Evolutionary conservation across 2,797 vertebrate genomes (phyloP), one percentile per base, ranked within the genome.

Genomic region (Hydrophis major): DNA sequence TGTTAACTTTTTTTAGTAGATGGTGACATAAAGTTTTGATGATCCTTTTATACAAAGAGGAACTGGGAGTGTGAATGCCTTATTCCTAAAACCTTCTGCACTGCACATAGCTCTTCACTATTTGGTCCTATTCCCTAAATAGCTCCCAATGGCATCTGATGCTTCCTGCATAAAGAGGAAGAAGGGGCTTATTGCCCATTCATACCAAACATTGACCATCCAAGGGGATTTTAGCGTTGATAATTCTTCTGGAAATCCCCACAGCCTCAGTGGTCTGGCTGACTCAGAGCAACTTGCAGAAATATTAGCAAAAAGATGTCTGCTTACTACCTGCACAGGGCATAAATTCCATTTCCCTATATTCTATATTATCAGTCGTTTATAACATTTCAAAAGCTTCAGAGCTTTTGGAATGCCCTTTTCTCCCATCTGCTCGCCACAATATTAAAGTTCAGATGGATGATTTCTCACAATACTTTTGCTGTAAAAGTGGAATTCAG

Each of bases 151-250:
- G 91, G 90, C 93, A 93, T 94, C 92, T 95, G 93, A 92, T 95
- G 91, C 96, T 97, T 95, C 97, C 97, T 96, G 97, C 95, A 96
- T 96, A 96, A 98, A 97, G 96, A 96, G 97, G 97, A 98, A 98
- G 97, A 95, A 96, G 97, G 97, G 93, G 96, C 55, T 93, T 93
- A 94, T 95, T 93, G 8, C 92, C 93, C 95, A 95, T 96, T 96
- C 95, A 96, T 95, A 96, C 95, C 95, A 95, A 96, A 97, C 95
- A 97, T 97, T 95, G 95, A 95, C 37, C 97, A 97, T 98, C 97
- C 97, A 94, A 95, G 98, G 98, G 98, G 98, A 98, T 97, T 98
- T 98, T 96, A 98, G 94, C 90, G 93, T 91, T 90, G 89, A 66
- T 91, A 94, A 93, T 95, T 90, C 95, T 96, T 89, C 90, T 97